A percentile compares a stretch with the other conserved stretches of the same genome.
Conservation (phyloP, 2,888 invertebrate genomes). For the Drosophila mimetica region DNA sequence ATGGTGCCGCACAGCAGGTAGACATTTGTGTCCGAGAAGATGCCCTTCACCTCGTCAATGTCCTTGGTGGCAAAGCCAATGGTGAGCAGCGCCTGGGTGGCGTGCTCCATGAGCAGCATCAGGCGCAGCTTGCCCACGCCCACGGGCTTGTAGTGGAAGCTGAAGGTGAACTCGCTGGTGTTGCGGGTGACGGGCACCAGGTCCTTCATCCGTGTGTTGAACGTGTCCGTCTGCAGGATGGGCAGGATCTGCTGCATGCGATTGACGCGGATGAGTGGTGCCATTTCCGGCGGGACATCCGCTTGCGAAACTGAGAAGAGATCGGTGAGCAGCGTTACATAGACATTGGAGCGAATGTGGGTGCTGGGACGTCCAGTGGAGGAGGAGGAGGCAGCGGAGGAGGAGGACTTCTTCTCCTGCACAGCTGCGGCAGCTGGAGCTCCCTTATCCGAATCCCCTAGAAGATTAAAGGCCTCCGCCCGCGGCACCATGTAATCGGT, state of each 20-base stretch:
- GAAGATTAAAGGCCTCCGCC: constrained; percentile 90
- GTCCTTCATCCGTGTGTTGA: constrained; percentile 92
- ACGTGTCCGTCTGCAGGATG: constrained; percentile 92
- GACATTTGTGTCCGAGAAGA: constrained; percentile 97
- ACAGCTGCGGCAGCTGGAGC: background rate
- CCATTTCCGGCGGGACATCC: constrained; percentile 89
- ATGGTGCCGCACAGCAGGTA: constrained; percentile 95
- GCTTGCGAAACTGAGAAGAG: constrained; percentile 87
- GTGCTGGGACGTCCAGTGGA: constrained; percentile 86
- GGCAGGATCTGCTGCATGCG: constrained; percentile 90
- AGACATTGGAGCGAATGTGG: constrained; percentile 90
- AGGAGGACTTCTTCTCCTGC: too few relatives aligned
- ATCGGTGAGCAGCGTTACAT: constrained; percentile 92
- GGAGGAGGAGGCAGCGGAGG: too few relatives aligned
- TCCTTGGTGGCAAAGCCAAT: constrained; percentile 93
- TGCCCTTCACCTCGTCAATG: constrained; percentile 97
- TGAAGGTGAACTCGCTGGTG: constrained; percentile 87
- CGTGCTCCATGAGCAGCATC: constrained; percentile 90
- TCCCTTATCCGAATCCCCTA: constrained; percentile 85
- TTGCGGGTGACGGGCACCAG: constrained; percentile 88
- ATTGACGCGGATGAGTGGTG: constrained; percentile 87
- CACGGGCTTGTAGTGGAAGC: constrained; percentile 90
- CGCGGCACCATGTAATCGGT: constrained; percentile 91
- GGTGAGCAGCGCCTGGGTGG: constrained; percentile 88
- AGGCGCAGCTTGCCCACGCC: constrained; percentile 92